A percentile compares a stretch with the other conserved stretches of the same genome.
These are phyloP conservation scores for Lasioglossum marginatum DNA, from an alignment of 2,888 invertebrate species.

Conservation along the genomic window DNA sequence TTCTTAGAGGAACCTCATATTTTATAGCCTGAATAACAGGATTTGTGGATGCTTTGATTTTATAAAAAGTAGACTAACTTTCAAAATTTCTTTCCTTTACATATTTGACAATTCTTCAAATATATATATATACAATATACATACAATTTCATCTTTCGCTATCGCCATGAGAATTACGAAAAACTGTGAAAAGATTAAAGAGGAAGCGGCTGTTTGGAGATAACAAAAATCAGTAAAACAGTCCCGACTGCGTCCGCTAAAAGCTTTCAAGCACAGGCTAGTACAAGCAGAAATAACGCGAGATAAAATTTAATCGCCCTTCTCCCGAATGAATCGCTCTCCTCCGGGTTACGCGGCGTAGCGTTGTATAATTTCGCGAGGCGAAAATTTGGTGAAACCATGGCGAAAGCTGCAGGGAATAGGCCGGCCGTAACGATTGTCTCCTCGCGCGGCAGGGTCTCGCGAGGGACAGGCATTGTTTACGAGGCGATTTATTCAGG, in stretches of 20 bases:
- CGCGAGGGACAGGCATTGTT: slow-evolving; percentile 16
- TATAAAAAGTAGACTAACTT: not conserved
- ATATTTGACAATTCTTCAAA: too few relatives aligned
- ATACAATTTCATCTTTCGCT: not conserved
- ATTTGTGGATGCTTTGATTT: not conserved
- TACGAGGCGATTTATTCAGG: slow-evolving; percentile 25
- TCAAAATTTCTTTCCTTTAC: too few relatives aligned
- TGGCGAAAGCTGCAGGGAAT: not conserved
- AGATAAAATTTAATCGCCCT: not conserved
- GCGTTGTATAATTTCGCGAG: not conserved
- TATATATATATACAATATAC: too few relatives aligned
- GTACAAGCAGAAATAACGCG: not conserved
- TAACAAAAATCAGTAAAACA: not conserved
- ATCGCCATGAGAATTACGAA: not conserved
- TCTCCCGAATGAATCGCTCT: not conserved
- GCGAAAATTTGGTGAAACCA: not conserved
- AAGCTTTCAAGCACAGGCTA: not conserved
- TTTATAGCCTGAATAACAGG: too few relatives aligned
- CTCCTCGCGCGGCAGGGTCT: not conserved
- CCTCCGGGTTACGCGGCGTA: not conserved
- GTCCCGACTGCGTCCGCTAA: not conserved
- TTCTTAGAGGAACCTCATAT: not conserved
- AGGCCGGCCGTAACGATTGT: not conserved
- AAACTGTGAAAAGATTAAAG: not conserved
- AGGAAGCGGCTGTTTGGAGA: not conserved